A percentile compares a stretch with the other conserved stretches of the same genome.
Conservation (phyloP, 2,888 invertebrate species). For the Smittia aterrima region DNA sequence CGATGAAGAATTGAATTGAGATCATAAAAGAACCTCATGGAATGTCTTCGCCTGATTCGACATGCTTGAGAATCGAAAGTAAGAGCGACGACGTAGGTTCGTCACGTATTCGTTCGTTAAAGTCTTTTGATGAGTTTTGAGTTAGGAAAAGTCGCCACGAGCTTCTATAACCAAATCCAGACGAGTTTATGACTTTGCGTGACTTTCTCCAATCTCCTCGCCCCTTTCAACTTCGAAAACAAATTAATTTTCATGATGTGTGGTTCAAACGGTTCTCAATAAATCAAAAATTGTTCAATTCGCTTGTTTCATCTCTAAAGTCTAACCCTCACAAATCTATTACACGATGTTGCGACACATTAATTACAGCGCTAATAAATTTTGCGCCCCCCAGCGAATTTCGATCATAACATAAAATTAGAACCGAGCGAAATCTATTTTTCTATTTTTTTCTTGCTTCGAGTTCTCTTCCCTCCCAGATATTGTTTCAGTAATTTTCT, state of each 20-base stretch:
- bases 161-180: too few relatives aligned
- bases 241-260: neutral
- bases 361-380: constrained; percentile 9
- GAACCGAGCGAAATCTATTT: neutral
- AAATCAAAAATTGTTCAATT: neutral
- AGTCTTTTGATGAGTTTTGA: neutral
- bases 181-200: neutral
- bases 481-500: constrained; percentile 6
- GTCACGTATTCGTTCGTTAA: neutral
- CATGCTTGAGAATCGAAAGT: neutral
- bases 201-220: neutral
- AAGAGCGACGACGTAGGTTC: neutral
- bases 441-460: neutral
- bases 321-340: neutral
- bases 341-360: constrained; percentile 3
- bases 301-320: neutral
- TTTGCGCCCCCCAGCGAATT: neutral
- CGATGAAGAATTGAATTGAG: neutral
- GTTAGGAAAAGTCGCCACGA: too few relatives aligned
- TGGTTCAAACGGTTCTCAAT: neutral
- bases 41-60: neutral
- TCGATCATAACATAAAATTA: constrained; percentile 9
- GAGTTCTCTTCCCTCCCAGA: neutral
- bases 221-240: too few relatives aligned
- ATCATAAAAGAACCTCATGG: neutral